Evolutionary conservation across 2,888 invertebrate species (phyloP).

Genomic region (Cotesia congregata): DNA sequence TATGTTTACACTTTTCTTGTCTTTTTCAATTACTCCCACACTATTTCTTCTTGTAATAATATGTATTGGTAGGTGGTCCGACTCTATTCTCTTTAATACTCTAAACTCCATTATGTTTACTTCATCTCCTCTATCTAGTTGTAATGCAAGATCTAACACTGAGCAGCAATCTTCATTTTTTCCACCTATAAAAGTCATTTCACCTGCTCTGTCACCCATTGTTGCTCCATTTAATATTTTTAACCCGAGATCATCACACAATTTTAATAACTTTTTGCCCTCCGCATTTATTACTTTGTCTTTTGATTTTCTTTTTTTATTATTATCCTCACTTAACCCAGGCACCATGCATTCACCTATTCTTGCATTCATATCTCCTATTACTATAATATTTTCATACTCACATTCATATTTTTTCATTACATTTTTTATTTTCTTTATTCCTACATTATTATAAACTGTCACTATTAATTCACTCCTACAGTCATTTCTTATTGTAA

Average conservation of each 20-base stretch:
- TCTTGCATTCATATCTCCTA: slow-evolving; percentile 39
- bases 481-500: slow-evolving; percentile 19
- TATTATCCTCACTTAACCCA: background rate
- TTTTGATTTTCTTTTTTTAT: slow-evolving; percentile 14
- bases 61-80: slow-evolving; percentile 37
- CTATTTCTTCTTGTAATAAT: background rate
- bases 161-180: background rate
- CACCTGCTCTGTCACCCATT: slow-evolving; percentile 32
- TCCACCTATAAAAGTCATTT: slow-evolving; percentile 31
- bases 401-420: background rate
- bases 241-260: slow-evolving; percentile 24
- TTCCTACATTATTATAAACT: slow-evolving; percentile 34
- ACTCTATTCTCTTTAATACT: slow-evolving; percentile 25
- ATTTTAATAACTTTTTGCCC: slow-evolving; percentile 24
- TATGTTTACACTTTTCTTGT: too few relatives aligned
- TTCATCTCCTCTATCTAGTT: background rate
- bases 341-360: slow-evolving; percentile 14
- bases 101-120: background rate
- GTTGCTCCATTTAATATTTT: slow-evolving; percentile 31
- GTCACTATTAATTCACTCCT: background rate
- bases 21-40: background rate
- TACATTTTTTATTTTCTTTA: background rate
- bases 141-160: slow-evolving; percentile 30
- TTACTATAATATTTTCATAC: slow-evolving; percentile 19
- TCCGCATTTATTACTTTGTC: slow-evolving; percentile 21